phyloP scores from a whole-genome alignment of 1,140 invertebrate genomes.

The Macrobrachium rosenbergii region DNA sequence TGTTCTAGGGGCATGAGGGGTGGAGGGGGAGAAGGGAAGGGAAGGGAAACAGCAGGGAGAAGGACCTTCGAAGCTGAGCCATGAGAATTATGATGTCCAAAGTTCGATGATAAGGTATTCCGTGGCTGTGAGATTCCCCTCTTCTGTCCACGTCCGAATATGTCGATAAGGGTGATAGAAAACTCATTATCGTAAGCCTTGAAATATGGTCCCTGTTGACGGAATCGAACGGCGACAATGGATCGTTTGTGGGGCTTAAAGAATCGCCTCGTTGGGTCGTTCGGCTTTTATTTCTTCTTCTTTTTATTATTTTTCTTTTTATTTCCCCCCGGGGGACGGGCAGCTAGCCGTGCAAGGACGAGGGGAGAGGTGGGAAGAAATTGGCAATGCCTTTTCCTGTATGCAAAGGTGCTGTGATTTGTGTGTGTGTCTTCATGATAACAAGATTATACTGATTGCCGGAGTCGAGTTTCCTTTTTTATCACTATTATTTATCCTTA shows the following conservation, averaged over 20 bases:
- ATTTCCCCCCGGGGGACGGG: no score
- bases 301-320: no score
- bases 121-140: slow-evolving; percentile 15
- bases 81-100: slow-evolving; percentile 27
- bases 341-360: no score
- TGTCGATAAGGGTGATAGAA: slow-evolving; percentile 38
- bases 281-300: no score
- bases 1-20: background rate
- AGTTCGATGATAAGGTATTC: slow-evolving; percentile 26
- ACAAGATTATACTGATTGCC: no score
- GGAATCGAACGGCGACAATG: slow-evolving; percentile 34
- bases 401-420: no score
- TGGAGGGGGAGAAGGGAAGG: background rate
- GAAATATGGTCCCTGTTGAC: slow-evolving; percentile 33
- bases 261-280: background rate
- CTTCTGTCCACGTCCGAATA: slow-evolving; percentile 22
- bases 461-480: no score
- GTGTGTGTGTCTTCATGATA: no score
- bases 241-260: background rate
- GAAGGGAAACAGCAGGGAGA: background rate
- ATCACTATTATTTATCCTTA: no score
- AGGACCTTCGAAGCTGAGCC: background rate
- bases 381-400: no score
- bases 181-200: slow-evolving; percentile 17
- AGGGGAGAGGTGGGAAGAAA: no score